phyloP scores from a whole-genome alignment of 1,140 invertebrate genomes.

The Pseudachorutes palmiensis region DNA sequence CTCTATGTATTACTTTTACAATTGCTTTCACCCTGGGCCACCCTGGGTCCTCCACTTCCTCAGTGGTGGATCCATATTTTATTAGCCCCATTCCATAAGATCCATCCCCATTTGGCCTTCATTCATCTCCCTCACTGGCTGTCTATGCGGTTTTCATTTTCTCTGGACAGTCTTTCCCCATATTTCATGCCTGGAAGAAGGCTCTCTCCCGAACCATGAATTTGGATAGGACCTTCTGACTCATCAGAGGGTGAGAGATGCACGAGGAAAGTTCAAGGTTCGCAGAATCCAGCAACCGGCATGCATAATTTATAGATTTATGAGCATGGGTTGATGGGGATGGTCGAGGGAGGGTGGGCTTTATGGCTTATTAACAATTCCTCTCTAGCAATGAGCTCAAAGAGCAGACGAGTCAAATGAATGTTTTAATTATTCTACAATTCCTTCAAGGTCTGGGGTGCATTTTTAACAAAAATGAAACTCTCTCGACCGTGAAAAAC shows the following conservation, averaged over 20 bases:
- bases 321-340: not conserved
- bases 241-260: not conserved
- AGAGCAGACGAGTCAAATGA: not conserved
- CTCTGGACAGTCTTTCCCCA: not conserved
- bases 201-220: too few relatives aligned
- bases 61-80: conserved; percentile 7
- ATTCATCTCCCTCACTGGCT: not conserved
- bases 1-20: not conserved
- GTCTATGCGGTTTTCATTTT: conserved; percentile 4
- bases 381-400: not conserved
- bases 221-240: not conserved
- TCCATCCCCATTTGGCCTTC: not conserved
- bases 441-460: too few relatives aligned
- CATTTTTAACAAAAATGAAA: too few relatives aligned
- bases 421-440: not conserved
- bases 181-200: too few relatives aligned
- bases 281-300: not conserved
- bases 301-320: conserved; percentile 12
- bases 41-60: not conserved
- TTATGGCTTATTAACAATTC: conserved; percentile 10
- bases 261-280: not conserved
- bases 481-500: too few relatives aligned
- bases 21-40: conserved; percentile 8
- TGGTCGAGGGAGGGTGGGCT: not conserved
- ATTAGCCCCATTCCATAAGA: conserved; percentile 9